Conservation (phyloP, 2,113 vertebrate genomes). For the Tretioscincus oriximinensis region DNA sequence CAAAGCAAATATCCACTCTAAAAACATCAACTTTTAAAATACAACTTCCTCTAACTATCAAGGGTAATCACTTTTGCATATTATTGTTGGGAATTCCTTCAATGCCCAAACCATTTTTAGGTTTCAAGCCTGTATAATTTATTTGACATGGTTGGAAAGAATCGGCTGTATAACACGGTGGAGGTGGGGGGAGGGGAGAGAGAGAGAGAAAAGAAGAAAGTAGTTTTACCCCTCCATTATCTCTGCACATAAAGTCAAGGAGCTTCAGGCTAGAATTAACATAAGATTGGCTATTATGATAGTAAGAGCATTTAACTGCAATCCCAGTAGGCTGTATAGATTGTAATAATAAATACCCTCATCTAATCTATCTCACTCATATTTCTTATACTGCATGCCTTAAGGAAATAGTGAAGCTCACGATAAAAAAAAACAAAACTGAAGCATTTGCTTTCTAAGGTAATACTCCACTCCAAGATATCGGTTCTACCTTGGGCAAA, state of each 20-base stretch:
- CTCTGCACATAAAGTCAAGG: constrained; percentile 76
- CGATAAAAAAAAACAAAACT: constrained; percentile 63
- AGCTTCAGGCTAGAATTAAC: constrained; percentile 94
- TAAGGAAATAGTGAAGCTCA: constrained; percentile 70
- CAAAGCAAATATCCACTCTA: constrained; percentile 74
- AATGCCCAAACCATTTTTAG: constrained; percentile 72
- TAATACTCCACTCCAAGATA: constrained; percentile 42
- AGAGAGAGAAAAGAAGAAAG: no score
- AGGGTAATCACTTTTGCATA: constrained; percentile 79
- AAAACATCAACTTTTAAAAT: constrained; percentile 72
- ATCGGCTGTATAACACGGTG: constrained; percentile 60
- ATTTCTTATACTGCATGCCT: constrained; percentile 60
- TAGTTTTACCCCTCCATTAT: constrained; percentile 78
- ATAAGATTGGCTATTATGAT: constrained; percentile 86
- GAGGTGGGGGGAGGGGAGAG: no score
- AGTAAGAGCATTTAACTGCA: constrained; percentile 87
- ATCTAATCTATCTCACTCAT: constrained; percentile 77
- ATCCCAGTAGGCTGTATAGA: constrained; percentile 85
- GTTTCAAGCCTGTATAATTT: constrained; percentile 75
- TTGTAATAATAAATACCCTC: constrained; percentile 86
- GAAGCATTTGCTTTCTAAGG: constrained; percentile 66
- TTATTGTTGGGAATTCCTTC: constrained; percentile 77
- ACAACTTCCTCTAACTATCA: constrained; percentile 65
- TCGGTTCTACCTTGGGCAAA: constrained; percentile 74
- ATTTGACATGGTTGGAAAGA: constrained; percentile 71